Evolutionary conservation across 2,797 vertebrate species (phyloP).

Genomic region (Cuniculus paca): DNA sequence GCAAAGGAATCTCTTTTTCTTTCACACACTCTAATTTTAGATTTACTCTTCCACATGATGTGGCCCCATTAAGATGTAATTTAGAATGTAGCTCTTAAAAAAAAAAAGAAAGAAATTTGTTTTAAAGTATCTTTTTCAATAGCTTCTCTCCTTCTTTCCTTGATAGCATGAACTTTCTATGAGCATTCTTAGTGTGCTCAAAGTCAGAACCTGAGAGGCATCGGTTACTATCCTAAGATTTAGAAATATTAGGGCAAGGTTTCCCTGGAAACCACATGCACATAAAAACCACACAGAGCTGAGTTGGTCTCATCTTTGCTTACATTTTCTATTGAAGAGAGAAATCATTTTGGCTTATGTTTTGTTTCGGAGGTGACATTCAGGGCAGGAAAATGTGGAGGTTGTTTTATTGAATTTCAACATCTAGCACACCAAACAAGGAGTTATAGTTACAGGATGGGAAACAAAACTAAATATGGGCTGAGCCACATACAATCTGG

Average conservation of each 20-base stretch:
- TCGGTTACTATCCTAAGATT: conserved; percentile 78
- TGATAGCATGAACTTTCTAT: conserved; percentile 72
- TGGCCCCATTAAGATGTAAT: neutral
- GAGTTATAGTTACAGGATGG: neutral
- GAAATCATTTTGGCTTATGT: conserved; percentile 80
- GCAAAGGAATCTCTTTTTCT: neutral
- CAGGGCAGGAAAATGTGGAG: conserved; percentile 2
- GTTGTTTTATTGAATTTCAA: conserved; percentile 48
- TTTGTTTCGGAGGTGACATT: conserved; percentile 80
- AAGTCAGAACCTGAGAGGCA: conserved; percentile 79
- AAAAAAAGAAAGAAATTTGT: rapidly evolving
- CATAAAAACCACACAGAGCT: conserved; percentile 87
- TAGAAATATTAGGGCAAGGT: conserved; percentile 85
- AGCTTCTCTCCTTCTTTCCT: conserved; percentile 74
- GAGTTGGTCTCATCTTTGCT: conserved; percentile 81
- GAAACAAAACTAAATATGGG: conserved; percentile 26
- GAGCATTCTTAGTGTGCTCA: conserved; percentile 84
- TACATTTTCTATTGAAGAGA: conserved; percentile 83
- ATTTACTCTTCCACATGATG: neutral
- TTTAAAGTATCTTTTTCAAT: conserved; percentile 66
- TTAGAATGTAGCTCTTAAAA: neutral
- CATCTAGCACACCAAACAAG: conserved; percentile 20
- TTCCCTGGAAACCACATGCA: conserved; percentile 88
- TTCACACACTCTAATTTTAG: neutral
- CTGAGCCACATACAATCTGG: neutral